Evolutionary conservation across 2,797 vertebrate genomes (phyloP).

Genomic region (Protosalanx chinensis): DNA sequence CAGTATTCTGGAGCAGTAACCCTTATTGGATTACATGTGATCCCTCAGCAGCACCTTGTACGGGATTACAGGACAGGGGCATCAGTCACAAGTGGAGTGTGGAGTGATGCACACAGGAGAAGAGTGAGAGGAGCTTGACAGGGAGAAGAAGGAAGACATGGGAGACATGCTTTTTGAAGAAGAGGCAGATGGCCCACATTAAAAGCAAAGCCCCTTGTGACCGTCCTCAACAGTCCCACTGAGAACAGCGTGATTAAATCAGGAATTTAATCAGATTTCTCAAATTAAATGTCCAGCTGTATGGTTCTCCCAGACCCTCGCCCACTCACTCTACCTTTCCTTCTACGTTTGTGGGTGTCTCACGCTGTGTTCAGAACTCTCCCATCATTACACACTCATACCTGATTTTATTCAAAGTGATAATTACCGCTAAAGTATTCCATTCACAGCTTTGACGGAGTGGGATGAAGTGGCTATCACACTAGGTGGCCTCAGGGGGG

Average conservation of each 20-base stretch:
- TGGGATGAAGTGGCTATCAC: conserved; percentile 68
- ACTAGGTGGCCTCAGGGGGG: conserved; percentile 56
- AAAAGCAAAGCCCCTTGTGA: conserved; percentile 78
- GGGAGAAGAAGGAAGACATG: conserved; percentile 37
- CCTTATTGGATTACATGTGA: conserved; percentile 10
- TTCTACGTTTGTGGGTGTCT: conserved; percentile 57
- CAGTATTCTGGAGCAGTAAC: not conserved
- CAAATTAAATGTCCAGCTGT: conserved; percentile 85
- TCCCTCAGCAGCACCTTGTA: not conserved
- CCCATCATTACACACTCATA: conserved; percentile 62
- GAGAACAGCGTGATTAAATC: conserved; percentile 82
- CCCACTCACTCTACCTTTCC: conserved; percentile 66
- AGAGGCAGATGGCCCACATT: conserved; percentile 80
- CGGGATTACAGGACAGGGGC: conserved; percentile 1
- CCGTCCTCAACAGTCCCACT: conserved; percentile 77
- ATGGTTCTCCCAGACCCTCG: conserved; percentile 74
- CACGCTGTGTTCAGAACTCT: conserved; percentile 64
- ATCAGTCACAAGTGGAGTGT: not conserved
- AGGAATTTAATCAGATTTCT: conserved; percentile 83
- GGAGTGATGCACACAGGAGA: conserved; percentile 17
- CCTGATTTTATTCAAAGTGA: conserved; percentile 69
- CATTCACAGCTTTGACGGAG: conserved; percentile 73
- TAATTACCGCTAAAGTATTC: conserved; percentile 77
- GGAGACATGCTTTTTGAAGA: conserved; percentile 47
- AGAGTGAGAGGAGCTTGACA: conserved; percentile 29